phyloP scores from a whole-genome alignment of 2,888 invertebrate species.

The Tortrix viridana region DNA sequence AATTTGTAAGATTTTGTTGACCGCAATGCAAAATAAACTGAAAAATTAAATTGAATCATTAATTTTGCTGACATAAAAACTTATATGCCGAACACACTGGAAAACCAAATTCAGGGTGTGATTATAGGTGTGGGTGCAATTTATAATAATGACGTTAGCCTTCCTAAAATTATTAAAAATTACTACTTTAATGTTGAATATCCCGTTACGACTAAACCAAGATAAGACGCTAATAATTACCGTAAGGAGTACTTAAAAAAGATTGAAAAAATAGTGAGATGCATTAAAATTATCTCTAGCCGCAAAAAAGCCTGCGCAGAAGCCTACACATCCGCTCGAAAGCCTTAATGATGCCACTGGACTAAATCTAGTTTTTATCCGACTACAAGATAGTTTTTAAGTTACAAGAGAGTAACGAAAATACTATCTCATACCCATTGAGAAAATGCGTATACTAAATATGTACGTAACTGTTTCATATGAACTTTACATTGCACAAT shows the following conservation, averaged over 20 bases:
- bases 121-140: too few species aligned
- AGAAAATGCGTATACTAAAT: too few species aligned
- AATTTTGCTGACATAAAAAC: too few species aligned
- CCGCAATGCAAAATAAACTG: too few species aligned
- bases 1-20: too few species aligned
- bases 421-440: too few species aligned
- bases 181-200: constrained; percentile 3
- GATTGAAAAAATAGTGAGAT: constrained; percentile 31
- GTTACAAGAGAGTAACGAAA: constrained; percentile 6
- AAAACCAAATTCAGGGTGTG: too few species aligned
- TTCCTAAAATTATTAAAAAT: not conserved
- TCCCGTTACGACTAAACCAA: constrained; percentile 24
- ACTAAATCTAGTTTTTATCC: constrained; percentile 37
- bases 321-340: constrained; percentile 37
- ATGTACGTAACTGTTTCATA: too few species aligned
- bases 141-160: too few species aligned
- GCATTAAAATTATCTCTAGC: constrained; percentile 32
- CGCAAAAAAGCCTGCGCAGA: constrained; percentile 30
- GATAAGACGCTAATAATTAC: constrained; percentile 25
- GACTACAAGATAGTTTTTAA: constrained; percentile 16
- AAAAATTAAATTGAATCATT: too few species aligned
- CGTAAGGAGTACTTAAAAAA: constrained; percentile 19
- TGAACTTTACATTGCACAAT: too few species aligned
- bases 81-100: too few species aligned
- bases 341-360: constrained; percentile 37